Conservation (phyloP, 2,113 vertebrate genomes). For the Suncus etruscus region DNA sequence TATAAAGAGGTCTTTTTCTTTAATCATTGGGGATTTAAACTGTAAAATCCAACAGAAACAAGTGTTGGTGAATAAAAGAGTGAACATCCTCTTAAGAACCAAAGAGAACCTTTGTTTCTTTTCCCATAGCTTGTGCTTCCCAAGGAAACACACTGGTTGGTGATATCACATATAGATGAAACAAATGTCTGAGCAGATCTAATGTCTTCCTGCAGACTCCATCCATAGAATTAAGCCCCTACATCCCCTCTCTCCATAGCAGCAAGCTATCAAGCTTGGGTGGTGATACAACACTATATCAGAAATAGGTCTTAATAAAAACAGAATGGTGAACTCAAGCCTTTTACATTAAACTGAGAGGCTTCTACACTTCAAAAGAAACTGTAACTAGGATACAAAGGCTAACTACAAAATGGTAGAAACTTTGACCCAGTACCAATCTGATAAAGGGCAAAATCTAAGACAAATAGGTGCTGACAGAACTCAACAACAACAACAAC, state of each 20-base stretch:
- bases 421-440: too few relatives aligned
- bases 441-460: too few relatives aligned
- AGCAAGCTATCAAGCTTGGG: not conserved
- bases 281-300: not conserved
- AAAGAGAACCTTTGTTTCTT: constrained; percentile 10
- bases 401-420: too few relatives aligned
- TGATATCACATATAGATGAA: constrained; percentile 16
- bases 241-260: not conserved
- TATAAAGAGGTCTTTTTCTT: not conserved
- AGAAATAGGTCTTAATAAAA: constrained; percentile 28
- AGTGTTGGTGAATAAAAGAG: not conserved
- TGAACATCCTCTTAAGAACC: not conserved
- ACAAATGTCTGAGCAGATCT: constrained; percentile 35
- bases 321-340: not conserved
- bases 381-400: too few relatives aligned
- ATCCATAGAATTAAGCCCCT: not conserved
- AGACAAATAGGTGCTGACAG: too few relatives aligned
- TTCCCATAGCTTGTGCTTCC: not conserved
- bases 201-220: not conserved
- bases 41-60: not conserved
- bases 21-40: not conserved
- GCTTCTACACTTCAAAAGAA: too few relatives aligned
- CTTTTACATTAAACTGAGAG: not conserved
- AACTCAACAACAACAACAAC: too few relatives aligned
- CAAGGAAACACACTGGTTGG: not conserved